phyloP scores from a whole-genome alignment of 2,888 invertebrate genomes.

The Stegana nigrithorax region DNA sequence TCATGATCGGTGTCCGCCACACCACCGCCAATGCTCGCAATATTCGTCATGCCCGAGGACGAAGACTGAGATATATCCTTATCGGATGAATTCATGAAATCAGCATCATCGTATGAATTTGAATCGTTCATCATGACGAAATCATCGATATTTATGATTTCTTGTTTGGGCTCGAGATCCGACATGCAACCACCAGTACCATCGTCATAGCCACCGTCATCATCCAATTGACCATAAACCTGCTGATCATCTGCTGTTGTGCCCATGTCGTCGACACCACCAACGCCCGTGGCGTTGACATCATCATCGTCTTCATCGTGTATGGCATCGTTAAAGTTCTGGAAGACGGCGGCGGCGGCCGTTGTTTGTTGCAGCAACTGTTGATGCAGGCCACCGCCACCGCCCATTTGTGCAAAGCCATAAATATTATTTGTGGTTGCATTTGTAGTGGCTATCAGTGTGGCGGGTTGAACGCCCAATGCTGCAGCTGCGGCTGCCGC shows the following conservation, averaged over 20 bases:
- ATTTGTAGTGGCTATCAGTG: conserved; percentile 57
- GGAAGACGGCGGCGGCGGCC: conserved; percentile 63
- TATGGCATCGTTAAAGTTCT: conserved; percentile 63
- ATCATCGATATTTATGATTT: conserved; percentile 68
- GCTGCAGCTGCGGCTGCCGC: conserved; percentile 64
- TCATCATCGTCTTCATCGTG: conserved; percentile 57
- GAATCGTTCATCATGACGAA: conserved; percentile 68
- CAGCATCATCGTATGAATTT: conserved; percentile 66
- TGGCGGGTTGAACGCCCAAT: conserved; percentile 60
- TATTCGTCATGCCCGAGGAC: conserved; percentile 47
- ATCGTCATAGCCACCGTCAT: conserved; percentile 58
- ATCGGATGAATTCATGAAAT: conserved; percentile 59
- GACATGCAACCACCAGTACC: conserved; percentile 51
- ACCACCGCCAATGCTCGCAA: conserved; percentile 30
- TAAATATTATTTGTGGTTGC: conserved; percentile 66
- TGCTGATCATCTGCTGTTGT: conserved; percentile 44
- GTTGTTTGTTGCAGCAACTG: conserved; percentile 65
- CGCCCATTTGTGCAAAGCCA: conserved; percentile 65
- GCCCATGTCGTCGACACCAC: conserved; percentile 34
- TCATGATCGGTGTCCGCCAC: conserved; percentile 42
- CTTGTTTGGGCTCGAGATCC: conserved; percentile 62
- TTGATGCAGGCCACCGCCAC: conserved; percentile 67
- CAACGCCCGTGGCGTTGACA: conserved; percentile 31
- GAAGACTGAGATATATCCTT: conserved; percentile 56
- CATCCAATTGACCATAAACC: conserved; percentile 56